Evolutionary conservation across 92 coral and sea anemone genomes (phyloP), one percentile per base, ranked within the genome.

Genomic region (Epizoanthus scotinus): DNA sequence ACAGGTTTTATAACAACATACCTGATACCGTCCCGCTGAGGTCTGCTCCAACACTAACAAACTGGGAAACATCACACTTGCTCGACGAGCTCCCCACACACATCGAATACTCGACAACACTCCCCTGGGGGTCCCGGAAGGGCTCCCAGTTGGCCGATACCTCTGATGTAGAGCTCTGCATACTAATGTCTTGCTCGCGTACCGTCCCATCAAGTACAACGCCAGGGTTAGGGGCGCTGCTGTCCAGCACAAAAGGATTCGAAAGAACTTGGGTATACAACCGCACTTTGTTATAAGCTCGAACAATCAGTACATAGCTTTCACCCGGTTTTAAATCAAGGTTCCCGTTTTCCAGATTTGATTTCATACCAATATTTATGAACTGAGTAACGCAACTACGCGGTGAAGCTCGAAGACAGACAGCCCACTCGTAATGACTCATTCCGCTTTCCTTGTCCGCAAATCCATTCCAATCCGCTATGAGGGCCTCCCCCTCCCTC

Each of bases 121-220:
- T 78, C 22, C 98, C 87, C 50, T 83, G 89, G 26, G 84, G 62
- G 66, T 93, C 93, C 8, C 68, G 66, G 78, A 95, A 95, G 55
- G 96, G 92, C 21, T 92, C 85, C 99, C 99, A 95, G 87, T 86
- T 95, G 21, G 90, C 96, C 21, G 92, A 85, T 15, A 93, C 83
- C 22, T 90, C 86, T n/a, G 66, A 36, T 3, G 88, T 60, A 28
- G 99, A 95, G 74, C 95, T 91, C 71, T 95, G 99, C 9, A 89
- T 82, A 1, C 36, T 64, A 50, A 81, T 29, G 78, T 95, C 99
- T 50, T 34, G 78, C 12, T 50, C 67, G 22, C 62, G 60, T 8
- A 42, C 71, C 14, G 52, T 28, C 2, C 99, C 99, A 70, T 95
- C 99, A 82, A 91, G 85, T 1, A 93, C 98, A 54, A 78, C 72